These are phyloP conservation scores for Lycaon pictus DNA, from an alignment of 2,113 vertebrate species.

Conservation along the genomic window DNA sequence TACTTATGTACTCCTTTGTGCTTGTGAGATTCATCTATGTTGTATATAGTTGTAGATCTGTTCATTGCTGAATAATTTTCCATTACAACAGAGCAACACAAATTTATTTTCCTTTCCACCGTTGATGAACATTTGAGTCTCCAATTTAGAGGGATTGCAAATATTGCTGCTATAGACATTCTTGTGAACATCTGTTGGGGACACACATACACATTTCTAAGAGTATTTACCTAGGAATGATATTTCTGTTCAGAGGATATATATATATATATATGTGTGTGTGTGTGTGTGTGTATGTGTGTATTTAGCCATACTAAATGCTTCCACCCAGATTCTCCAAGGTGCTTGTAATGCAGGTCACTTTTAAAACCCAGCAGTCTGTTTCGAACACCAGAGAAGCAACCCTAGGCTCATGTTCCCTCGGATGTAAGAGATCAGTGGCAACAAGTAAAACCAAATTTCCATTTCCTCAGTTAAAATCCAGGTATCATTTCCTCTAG, in stretches of 20 bases:
- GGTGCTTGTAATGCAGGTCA: background rate
- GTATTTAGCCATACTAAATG: background rate
- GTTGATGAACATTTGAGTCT: background rate
- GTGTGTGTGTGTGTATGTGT: too few relatives aligned
- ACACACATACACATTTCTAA: background rate
- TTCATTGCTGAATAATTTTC: background rate
- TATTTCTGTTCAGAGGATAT: background rate
- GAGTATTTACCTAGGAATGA: background rate
- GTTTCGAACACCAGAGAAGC: background rate
- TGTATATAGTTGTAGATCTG: background rate
- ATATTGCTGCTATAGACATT: background rate
- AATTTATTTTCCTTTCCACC: background rate
- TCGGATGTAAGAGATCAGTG: background rate
- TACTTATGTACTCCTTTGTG: background rate
- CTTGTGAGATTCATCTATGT: background rate
- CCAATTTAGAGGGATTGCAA: background rate
- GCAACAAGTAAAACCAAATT: constrained; percentile 24
- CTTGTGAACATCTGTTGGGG: background rate
- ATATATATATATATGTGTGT: too few relatives aligned
- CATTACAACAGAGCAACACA: background rate
- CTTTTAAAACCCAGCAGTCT: background rate
- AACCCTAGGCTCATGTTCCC: background rate
- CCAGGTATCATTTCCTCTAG: background rate
- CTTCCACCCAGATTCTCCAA: background rate
- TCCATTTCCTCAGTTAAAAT: constrained; percentile 5